Base-by-base conservation (phyloP, 2,888 invertebrate genomes). In the Andrena bicolor region DNA sequence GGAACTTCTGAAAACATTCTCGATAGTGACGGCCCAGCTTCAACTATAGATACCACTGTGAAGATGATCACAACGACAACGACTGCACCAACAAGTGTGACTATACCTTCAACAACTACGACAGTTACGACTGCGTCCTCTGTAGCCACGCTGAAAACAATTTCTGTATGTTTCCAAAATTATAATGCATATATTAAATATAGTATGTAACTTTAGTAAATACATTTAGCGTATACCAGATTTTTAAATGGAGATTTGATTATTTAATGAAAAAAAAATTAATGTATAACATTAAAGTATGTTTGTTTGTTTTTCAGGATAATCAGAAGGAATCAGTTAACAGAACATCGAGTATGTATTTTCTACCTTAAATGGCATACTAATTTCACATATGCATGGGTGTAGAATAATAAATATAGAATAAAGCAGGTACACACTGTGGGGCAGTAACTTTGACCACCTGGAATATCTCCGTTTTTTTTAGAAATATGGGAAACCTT, bases 301-400 rank as follows among this genome's bases (percentile, higher is more conserved):
- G 23, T n/a, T 60, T 71, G 28, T 32, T 26, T 7, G 2, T 68
- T 69, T 89, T 87, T 64, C 76, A 91, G 91, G 88, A 87, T 63
- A 84, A 74, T 48, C 78, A 93, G 60, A 91, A 92, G 88, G 94
- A 94, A 91, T 94, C 94, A 93, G 94, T 94, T 92, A 94, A 95
- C 94, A 95, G 95, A 93, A 94, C 95, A 94, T 94, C 94, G 94
- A 94, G 95, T 95, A 94, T 94, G 95, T 95, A 83, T 64, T 13
- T 49, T 2, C 41, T 30, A 56, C 4, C 28, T 8, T 35, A 35
- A 28, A n/a, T 8, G 20, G 16, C 6, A 32, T 32, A 49, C 23
- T 48, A 35, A 26, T 35, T 58, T 63, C 20, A 20, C 20, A 20
- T 8, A 20, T 53, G 20, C 53, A 53, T 20, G 20, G 2, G 53